phyloP scores from a whole-genome alignment of 2,113 vertebrate species.

The Boleophthalmus pectinirostris region DNA sequence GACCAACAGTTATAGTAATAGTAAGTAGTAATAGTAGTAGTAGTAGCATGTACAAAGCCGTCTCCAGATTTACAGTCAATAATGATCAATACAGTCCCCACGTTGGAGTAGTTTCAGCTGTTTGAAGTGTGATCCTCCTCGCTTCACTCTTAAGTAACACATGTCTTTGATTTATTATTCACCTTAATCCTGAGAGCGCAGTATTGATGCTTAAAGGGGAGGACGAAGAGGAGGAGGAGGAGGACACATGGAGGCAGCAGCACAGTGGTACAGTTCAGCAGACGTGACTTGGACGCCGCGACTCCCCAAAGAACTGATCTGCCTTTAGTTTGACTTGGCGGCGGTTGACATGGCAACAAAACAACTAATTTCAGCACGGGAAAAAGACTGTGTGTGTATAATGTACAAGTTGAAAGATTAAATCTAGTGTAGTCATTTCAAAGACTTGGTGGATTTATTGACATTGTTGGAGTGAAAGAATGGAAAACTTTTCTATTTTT shows the following conservation, averaged over 20 bases:
- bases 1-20: too few relatives aligned
- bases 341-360: not conserved
- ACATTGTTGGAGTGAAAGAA: too few relatives aligned
- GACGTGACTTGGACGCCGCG: not conserved
- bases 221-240: not conserved
- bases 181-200: conserved; percentile 54
- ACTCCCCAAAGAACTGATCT: not conserved
- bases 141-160: conserved; percentile 70
- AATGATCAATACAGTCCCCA: conserved; percentile 62
- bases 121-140: conserved; percentile 63
- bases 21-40: too few relatives aligned
- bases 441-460: too few relatives aligned
- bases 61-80: conserved; percentile 46
- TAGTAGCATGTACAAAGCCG: conserved; percentile 11
- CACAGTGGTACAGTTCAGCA: too few relatives aligned
- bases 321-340: not conserved
- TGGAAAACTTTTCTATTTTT: too few relatives aligned
- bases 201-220: conserved; percentile 49
- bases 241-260: not conserved
- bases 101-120: conserved; percentile 36
- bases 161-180: conserved; percentile 77
- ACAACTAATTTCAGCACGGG: not conserved
- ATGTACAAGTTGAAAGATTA: not conserved
- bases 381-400: not conserved
- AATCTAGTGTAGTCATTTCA: too few relatives aligned